Evolutionary conservation across 2,113 vertebrate genomes (phyloP).

Genomic region (Gobius niger): DNA sequence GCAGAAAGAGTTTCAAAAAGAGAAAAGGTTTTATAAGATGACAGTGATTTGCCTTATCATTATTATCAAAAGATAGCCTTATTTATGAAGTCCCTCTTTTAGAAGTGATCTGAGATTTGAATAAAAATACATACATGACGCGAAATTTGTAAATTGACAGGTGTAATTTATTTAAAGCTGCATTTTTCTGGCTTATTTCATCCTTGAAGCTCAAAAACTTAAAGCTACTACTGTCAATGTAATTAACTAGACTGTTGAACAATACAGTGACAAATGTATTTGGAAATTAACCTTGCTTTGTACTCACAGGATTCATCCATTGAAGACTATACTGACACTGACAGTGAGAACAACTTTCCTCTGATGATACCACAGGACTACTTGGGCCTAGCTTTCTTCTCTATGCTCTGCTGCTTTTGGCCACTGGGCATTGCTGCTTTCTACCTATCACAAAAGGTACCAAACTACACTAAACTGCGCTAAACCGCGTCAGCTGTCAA

Average conservation of each 20-base stretch:
- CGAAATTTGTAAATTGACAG: too few relatives aligned
- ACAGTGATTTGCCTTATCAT: neutral
- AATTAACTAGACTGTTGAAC: too few relatives aligned
- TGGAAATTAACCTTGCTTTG: neutral
- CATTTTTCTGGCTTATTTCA: too few relatives aligned
- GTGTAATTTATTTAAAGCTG: too few relatives aligned
- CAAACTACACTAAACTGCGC: neutral
- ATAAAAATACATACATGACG: too few relatives aligned
- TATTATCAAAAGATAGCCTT: neutral
- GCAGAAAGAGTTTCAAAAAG: neutral
- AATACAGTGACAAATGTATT: too few relatives aligned
- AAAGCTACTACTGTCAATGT: too few relatives aligned
- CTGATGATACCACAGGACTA: conserved; percentile 86
- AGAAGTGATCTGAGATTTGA: too few relatives aligned
- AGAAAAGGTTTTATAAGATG: neutral
- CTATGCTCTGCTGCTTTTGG: conserved; percentile 92
- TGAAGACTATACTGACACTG: conserved; percentile 83
- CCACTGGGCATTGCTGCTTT: conserved; percentile 89
- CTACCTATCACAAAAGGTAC: conserved; percentile 89
- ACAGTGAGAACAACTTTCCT: conserved; percentile 80
- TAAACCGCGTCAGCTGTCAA: neutral
- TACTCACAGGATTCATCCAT: conserved; percentile 78
- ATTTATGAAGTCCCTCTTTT: neutral
- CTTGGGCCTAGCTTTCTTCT: conserved; percentile 88
- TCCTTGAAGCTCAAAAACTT: too few relatives aligned